A percentile compares a stretch with the other conserved stretches of the same genome.
These are phyloP conservation scores for Agrochola lota DNA, from an alignment of 2,888 invertebrate genomes.

Conservation along the genomic window DNA sequence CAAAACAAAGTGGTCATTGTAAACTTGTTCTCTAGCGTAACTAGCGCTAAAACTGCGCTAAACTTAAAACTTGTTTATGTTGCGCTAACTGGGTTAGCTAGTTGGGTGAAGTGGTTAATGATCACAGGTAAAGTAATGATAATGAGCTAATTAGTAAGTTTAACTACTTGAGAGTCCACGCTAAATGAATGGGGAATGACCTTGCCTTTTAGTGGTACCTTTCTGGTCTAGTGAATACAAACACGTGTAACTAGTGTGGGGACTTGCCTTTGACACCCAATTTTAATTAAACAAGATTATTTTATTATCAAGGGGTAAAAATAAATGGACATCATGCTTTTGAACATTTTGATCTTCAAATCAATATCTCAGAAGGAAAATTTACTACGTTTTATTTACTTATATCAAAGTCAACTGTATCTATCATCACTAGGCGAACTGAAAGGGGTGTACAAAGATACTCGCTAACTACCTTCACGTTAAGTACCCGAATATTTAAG, in stretches of 20 bases:
- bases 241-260: not conserved
- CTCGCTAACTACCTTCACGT: too few relatives aligned
- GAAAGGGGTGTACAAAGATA: not conserved
- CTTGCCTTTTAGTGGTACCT: not conserved
- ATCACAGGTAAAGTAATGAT: constrained; percentile 51
- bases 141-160: constrained; percentile 46
- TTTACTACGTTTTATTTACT: not conserved
- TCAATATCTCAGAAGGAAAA: too few relatives aligned
- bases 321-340: not conserved
- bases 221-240: not conserved
- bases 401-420: not conserved
- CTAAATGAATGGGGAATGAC: not conserved
- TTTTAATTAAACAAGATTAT: not conserved
- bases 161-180: not conserved
- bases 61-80: constrained; percentile 38
- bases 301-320: not conserved
- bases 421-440: not conserved
- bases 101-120: constrained; percentile 37
- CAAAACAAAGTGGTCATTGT: constrained; percentile 11
- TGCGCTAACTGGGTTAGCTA: constrained; percentile 36
- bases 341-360: not conserved
- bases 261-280: not conserved
- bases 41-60: constrained; percentile 29
- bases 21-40: not conserved
- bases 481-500: constrained; percentile 14